Base-by-base conservation (phyloP, 2,797 vertebrate species). In the Betta splendens region DNA sequence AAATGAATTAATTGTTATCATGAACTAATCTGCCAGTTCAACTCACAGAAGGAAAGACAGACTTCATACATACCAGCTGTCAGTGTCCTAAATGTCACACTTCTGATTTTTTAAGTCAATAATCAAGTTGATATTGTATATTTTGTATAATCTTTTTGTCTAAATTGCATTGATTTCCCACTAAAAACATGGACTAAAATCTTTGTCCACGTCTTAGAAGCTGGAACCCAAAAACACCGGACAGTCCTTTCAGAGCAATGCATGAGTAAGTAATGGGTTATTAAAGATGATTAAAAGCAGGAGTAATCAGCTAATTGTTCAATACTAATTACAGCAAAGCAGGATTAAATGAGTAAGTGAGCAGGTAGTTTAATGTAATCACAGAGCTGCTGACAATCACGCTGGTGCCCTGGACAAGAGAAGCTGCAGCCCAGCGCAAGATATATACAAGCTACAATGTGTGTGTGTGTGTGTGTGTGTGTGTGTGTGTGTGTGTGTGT, bases 361-460 rank as follows among this genome's bases (percentile, higher is more conserved):
- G 69, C 50, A 80, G 51, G 63, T 44, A 81, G 45, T 75, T 53
- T 64, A 64, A 67, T 53, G 64, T 23, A 48, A 55, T 72, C 70
- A 63, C 69, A 65, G 72, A 81, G 73, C 61, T 56, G 36, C 59
- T 80, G 79, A 67, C 77, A 74, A 64, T 38, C 58, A 77, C 73
- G 72, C 69, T 48, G 75, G 71, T 64, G 69, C 60, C 57, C 47
- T 15, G 74, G 66, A 61, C 69, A 61, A 64, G 72, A 10, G 72
- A 64, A 48, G 59, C 62, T 62, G 53, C 64, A 61, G 67, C 76
- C 74, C 61, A 46, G 52, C 75, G 38, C 21, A 37, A 64, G 52
- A 64, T 64, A 39, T 56, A 55, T 35, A 46, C 21, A 44, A 46
- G 26, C 58, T 52, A 64, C 42, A 66, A 12, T 75, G 31, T 74